Base-by-base conservation (phyloP, 2,888 invertebrate genomes). In the Proisotoma minuta region DNA sequence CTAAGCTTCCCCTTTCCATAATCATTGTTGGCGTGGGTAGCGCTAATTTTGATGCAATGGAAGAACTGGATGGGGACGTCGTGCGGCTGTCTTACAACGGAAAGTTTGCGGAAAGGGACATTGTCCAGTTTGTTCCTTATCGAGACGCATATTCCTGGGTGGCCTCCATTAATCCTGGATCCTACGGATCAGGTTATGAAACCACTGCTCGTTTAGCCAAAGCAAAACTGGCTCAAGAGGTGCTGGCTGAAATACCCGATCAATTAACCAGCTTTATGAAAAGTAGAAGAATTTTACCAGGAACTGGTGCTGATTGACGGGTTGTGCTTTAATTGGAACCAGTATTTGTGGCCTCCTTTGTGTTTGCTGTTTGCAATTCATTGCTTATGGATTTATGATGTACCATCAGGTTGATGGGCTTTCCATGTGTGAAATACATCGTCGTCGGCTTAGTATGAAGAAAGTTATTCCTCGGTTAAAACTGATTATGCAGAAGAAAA, bases 11-110 rank as follows among this genome's bases (percentile, higher is more conserved):
- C 0, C 76, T 84, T 75, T 84, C 84, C 1, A 82, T 84, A 60
- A 84, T 84, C 60, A 84, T 84, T 61, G 79, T 84, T 27, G 83
- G 83, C 29, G 81, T 83, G 34, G 83, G 82, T 26, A 75, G 78
- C 69, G 82, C 81, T 28, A 79, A 82, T 65, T 83, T 83, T 75
- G 76, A 76, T 59, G 81, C 81, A 22, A 83, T 83, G 82, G 81
- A 82, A 68, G 79, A 79, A 57, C 72, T 83, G 43, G 83, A 83
- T 75, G 79, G 80, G 4, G 83, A 83, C 75, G 77, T 60, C 4
- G 68, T 69, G 18, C 57, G 65, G 23, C 39, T 71, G 0, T 63
- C 65, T 2, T 63, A 78, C 49, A 75, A 76, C 23, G 71, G 81
- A 0, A 75, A 76, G 39, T 75, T 74, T 59, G 83, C 83, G 27